Evolutionary conservation across 2,797 vertebrate genomes (phyloP), one percentile per base, ranked within the genome.

Genomic region (Sebastes kiyomatsui): DNA sequence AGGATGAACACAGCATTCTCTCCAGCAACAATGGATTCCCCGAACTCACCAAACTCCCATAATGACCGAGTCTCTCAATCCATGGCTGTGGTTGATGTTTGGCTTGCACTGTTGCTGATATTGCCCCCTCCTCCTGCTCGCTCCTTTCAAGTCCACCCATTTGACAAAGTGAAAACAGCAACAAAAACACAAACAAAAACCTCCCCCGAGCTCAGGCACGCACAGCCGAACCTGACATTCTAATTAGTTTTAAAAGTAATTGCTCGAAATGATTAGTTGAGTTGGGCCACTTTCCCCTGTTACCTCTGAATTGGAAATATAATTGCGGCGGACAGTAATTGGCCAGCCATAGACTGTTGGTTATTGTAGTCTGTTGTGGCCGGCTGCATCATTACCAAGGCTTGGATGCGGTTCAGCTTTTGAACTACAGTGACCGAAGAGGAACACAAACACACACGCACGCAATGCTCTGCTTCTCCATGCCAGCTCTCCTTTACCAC

Each of bases 221-320:
- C 92, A 94, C 85, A 91, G 88, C 91, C 84, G 88, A 93, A 89
- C 88, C 91, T 93, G 92, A 94, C 93, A 91, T 93, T 94, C 88
- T 93, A 95, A 95, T 95, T 95, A 91, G 92, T 95, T 96, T 95
- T 94, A 93, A 95, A 96, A 95, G 94, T 95, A 96, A 95, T 95
- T 95, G 93, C 94, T 95, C 71, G 94, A 95, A 95, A 95, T 95
- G 94, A 95, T 96, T 95, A 95, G 93, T 95, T 94, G 94, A 95
- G 94, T 92, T 94, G 92, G 92, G 93, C 90, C 94, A 94, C 93
- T 94, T 93, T 95, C 90, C 90, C 90, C 87, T 77, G 92, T 95
- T 95, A 94, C 92, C 89, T 95, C 92, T 91, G 94, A 95, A 95
- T 95, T 94, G 92, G 92, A 96, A 95, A 95, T 95, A 95, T 96